A percentile compares a stretch with the other conserved stretches of the same genome.
Evolutionary conservation across 2,797 vertebrate genomes (phyloP).

Genomic region (Myiotriccus ornatus): DNA sequence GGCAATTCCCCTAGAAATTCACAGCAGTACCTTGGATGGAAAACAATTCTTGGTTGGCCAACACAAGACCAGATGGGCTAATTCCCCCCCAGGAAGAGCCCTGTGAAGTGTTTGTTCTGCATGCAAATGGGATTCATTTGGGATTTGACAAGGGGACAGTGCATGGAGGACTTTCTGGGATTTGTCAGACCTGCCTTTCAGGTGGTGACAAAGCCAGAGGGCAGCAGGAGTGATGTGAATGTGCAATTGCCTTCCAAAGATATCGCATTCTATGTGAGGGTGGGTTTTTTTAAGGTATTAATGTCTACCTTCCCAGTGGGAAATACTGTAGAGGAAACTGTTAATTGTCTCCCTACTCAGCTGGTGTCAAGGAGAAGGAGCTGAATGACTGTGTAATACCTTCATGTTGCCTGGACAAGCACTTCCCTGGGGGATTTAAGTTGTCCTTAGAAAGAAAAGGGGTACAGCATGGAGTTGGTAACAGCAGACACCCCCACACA

Average conservation of each 20-base stretch:
- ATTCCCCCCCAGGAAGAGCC: not conserved
- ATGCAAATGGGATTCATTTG: not conserved
- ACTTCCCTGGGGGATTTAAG: not conserved
- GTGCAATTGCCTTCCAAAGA: not conserved
- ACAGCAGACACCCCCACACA: too few relatives aligned
- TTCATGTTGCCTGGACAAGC: not conserved
- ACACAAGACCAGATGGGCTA: not conserved
- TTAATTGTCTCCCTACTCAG: not conserved
- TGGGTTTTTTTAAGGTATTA: not conserved
- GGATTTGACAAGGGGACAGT: not conserved
- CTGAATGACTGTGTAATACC: not conserved
- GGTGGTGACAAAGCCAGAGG: not conserved
- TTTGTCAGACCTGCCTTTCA: not conserved
- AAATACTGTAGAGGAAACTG: not conserved
- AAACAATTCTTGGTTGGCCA: not conserved
- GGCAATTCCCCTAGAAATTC: not conserved
- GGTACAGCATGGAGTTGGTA: not conserved
- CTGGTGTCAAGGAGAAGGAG: not conserved
- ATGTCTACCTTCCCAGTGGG: not conserved
- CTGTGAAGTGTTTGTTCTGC: not conserved
- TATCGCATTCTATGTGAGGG: not conserved
- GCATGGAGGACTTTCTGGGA: rapidly evolving
- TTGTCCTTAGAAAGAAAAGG: not conserved
- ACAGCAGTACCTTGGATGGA: not conserved
- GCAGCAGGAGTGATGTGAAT: not conserved